A percentile compares a stretch with the other conserved stretches of the same genome.
phyloP scores from a whole-genome alignment of 2,113 vertebrate species.

The Clarias macrocephalus region DNA sequence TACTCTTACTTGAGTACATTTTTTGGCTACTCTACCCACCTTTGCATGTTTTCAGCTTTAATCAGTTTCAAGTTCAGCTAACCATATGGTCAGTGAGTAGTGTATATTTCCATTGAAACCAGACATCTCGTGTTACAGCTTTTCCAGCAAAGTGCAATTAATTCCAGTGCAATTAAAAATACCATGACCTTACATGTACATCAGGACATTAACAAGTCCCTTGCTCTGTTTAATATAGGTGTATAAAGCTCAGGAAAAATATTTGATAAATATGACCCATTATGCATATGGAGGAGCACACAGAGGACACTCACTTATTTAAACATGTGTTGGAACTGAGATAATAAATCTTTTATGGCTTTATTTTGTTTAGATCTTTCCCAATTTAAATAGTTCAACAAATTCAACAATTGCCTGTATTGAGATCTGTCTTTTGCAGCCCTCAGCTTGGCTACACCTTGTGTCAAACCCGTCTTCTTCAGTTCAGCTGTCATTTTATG shows the following conservation, averaged over 20 bases:
- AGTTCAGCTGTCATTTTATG: too few relatives aligned
- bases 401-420: too few relatives aligned
- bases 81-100: background rate
- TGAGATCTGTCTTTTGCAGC: too few relatives aligned
- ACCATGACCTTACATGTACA: background rate
- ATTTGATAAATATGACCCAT: background rate
- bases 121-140: background rate
- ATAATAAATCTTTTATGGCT: background rate
- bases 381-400: too few relatives aligned
- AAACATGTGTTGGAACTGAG: background rate
- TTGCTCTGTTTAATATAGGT: background rate
- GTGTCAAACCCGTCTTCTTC: too few relatives aligned
- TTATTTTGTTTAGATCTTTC: background rate
- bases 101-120: background rate
- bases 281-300: background rate
- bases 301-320: background rate
- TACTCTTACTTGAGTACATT: background rate
- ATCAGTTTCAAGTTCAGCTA: background rate
- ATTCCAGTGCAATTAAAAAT: background rate
- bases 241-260: background rate
- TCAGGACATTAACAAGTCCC: background rate
- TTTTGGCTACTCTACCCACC: too few relatives aligned
- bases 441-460: too few relatives aligned
- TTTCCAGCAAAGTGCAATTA: background rate
- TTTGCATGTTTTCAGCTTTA: background rate